Base-by-base conservation (phyloP, 2,113 vertebrate genomes). In the Urocynchramus pylzowi region DNA sequence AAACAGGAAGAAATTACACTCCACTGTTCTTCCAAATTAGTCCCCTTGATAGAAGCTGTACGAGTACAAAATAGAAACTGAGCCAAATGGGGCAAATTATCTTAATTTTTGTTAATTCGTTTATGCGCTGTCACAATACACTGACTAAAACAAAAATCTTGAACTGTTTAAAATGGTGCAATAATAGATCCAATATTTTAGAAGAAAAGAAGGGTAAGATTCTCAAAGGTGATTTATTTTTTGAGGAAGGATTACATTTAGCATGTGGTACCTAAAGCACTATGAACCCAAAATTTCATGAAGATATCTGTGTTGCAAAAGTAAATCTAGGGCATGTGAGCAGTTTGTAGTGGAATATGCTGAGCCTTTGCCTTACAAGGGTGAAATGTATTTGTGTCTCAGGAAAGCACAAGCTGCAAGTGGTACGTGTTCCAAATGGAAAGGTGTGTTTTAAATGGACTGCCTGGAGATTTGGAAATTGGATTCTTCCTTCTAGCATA, bases 391-490 rank as follows among this genome's bases (percentile, higher is more conserved):
- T 87, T 49, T 89, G 47, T 17, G 5, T 65, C 63, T 85, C 44
- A 35, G 90, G 52, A 61, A 52, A 90, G 65, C 71, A 79, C 23
- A 41, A 88, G 42, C 92, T 73, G 73, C 84, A 78, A 92, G 85
- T 60, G 68, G 35, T 42, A 3, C 16, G 28, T 67, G 52, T 74
- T 96, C 75, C 16, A 52, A 94, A 94, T 71, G 65, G 90, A 74
- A 91, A 89, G 80, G 78, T 81, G 78, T 50, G 60, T 63, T 95
- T 94, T 68, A 92, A 91, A 89, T 91, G 82, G 84, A 17, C 86
- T 89, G 79, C 90, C 91, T 88, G 86, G 17, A 86, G 93, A 42
- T 69, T 57, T 73, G 69, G 84, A 95, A 97, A 94, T 97, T 87
- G 87, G 73, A 89, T 96, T 96, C 54, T 90, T 90, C 78, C 61